These are phyloP conservation scores for Drosophila fungiperda DNA, from an alignment of 2,888 invertebrate genomes.

Conservation along the genomic window DNA sequence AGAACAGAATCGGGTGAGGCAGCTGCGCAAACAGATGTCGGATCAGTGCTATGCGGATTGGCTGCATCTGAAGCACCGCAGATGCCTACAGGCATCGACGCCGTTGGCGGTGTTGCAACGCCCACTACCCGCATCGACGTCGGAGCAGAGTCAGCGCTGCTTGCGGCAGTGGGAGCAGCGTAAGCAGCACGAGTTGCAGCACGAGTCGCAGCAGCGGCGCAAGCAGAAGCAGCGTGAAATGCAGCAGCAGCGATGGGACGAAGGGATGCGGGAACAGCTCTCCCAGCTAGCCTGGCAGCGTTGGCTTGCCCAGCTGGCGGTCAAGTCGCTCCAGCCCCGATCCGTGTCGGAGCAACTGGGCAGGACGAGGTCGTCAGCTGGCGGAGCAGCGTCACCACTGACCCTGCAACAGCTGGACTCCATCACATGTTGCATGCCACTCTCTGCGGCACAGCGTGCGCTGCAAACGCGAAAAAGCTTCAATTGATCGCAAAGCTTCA, in stretches of 20 bases:
- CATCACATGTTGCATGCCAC: slow-evolving; percentile 34
- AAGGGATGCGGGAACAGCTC: slow-evolving; percentile 34
- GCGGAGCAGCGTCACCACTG: background rate
- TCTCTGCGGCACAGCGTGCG: slow-evolving; percentile 42
- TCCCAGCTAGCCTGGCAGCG: slow-evolving; percentile 51
- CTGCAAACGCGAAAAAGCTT: slow-evolving; percentile 25
- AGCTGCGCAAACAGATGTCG: slow-evolving; percentile 38
- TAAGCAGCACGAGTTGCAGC: slow-evolving; percentile 28
- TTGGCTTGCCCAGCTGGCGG: slow-evolving; percentile 32
- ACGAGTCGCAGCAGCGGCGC: background rate
- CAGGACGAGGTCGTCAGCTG: background rate
- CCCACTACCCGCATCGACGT: background rate
- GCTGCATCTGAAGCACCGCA: slow-evolving; percentile 33
- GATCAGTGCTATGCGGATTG: slow-evolving; percentile 41
- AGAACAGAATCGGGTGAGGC: slow-evolving; percentile 13
- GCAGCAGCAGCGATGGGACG: slow-evolving; percentile 6
- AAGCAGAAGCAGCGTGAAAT: slow-evolving; percentile 1
- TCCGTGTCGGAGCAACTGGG: background rate
- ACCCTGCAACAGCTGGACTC: slow-evolving; percentile 3
- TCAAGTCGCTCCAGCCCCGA: background rate
- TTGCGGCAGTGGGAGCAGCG: slow-evolving; percentile 39
- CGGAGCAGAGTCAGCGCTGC: background rate
- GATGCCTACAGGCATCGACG: background rate
- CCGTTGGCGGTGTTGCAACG: background rate
- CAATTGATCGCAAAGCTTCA: background rate